Percentiles rank a stretch among this genome's conserved stretches.
Conservation (phyloP, 2,113 vertebrate genomes). For the Oreocharis arfaki region DNA sequence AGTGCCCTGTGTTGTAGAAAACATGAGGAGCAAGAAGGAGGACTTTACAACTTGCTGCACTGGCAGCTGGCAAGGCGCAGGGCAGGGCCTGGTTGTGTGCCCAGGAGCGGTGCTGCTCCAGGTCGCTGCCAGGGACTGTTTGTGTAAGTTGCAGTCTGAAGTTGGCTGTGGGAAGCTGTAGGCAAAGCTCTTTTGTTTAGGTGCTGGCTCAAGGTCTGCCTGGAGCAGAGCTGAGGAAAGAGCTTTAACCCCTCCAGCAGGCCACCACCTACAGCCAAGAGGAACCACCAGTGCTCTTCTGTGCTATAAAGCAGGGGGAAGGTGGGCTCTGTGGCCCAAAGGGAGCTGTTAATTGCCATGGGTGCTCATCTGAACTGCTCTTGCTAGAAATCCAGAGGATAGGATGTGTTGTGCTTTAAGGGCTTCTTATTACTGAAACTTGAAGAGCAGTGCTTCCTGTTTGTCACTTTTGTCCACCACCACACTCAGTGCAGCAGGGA, state of each 20-base stretch:
- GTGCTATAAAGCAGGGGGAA: not conserved
- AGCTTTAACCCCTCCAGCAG: not conserved
- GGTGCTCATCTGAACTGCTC: not conserved
- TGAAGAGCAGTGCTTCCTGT: not conserved
- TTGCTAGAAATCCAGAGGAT: not conserved
- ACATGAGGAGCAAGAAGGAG: not conserved
- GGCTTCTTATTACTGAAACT: not conserved
- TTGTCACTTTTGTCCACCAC: not conserved
- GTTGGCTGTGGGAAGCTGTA: not conserved
- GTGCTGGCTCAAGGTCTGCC: not conserved
- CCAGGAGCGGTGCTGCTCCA: fast-evolving
- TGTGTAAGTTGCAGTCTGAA: not conserved
- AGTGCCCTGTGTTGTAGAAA: not conserved
- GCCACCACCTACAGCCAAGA: not conserved
- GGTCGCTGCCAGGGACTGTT: not conserved
- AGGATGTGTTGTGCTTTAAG: not conserved
- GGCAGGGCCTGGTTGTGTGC: not conserved
- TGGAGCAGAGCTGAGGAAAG: not conserved
- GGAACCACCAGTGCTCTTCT: not conserved
- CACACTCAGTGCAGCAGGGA: not conserved
- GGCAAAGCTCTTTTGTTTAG: not conserved
- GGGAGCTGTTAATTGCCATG: not conserved
- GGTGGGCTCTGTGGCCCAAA: not conserved
- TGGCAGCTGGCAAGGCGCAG: not conserved
- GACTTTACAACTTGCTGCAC: not conserved